phyloP scores from a whole-genome alignment of 2,888 invertebrate genomes.

The Tiliacea aurago region DNA sequence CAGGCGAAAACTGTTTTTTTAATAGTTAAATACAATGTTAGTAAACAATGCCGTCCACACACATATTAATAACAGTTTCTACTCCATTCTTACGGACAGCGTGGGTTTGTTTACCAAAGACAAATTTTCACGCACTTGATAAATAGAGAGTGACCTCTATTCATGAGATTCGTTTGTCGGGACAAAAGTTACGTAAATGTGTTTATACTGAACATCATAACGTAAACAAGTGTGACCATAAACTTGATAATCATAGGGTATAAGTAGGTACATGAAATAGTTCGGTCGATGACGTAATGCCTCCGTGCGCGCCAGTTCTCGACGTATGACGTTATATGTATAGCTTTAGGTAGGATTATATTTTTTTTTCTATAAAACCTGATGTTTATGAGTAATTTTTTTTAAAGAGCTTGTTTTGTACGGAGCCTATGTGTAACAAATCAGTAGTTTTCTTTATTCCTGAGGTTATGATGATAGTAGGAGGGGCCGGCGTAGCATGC shows the following conservation, averaged over 20 bases:
- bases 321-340: no score
- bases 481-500: no score
- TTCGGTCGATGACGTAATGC: constrained; percentile 57
- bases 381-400: background rate
- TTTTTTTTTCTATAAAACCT: background rate
- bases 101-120: constrained; percentile 54
- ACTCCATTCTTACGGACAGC: constrained; percentile 22
- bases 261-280: constrained; percentile 58
- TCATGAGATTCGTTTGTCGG: constrained; percentile 55
- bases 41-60: constrained; percentile 33
- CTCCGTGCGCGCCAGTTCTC: constrained; percentile 37
- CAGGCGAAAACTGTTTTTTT: background rate
- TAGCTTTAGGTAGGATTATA: constrained; percentile 12
- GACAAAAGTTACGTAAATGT: constrained; percentile 62
- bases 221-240: constrained; percentile 75
- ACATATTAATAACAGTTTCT: constrained; percentile 36
- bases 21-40: constrained; percentile 4
- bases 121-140: constrained; percentile 60
- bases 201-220: constrained; percentile 64
- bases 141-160: constrained; percentile 68
- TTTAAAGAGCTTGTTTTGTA: background rate
- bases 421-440: background rate
- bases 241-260: constrained; percentile 70
- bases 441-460: background rate
- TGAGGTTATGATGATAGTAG: constrained; percentile 26